Evolutionary conservation across 2,888 invertebrate species (phyloP), one percentile per base, ranked within the genome.

Genomic region (Agrochola lota): DNA sequence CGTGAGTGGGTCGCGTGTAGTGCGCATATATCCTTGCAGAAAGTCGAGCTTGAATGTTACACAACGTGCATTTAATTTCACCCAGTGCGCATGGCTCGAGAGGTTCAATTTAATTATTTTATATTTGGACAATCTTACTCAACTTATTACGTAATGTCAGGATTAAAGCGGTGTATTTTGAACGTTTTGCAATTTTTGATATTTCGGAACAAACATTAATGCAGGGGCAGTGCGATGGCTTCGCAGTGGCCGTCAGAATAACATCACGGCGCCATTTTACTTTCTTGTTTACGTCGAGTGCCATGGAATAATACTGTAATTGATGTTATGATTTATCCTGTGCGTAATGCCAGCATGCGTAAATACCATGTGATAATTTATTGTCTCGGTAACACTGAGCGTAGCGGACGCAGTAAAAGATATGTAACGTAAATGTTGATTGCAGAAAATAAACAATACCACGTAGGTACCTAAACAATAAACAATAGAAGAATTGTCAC

Each of bases 131-230:
- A 94, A 93, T 92, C 87, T 96, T 96, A 92, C 94, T 90, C 94
- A 96, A 96, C 90, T 83, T 73, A 85, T 96, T 96, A 95, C 93
- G 94, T 92, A 96, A 96, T 91, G 92, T 87, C 93, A 95, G 96
- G 96, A 96, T 94, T 93, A 95, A 94, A 92, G 90, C 91, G 89
- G 85, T 91, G 91, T 90, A 92, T 91, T 92, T 91, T 93, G 89
- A 91, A 90, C 83, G 90, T 96, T 95, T 96, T 94, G 96, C 94
- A 95, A 96, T 95, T 92, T 93, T 91, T 89, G 91, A 92, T 94
- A 93, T 94, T 94, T 93, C 92, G 91, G 93, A 92, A 93, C 91
- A 91, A 92, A 92, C 88, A 92, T 92, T 88, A 90, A 91, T 92
- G 92, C 92, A 93, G 91, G 91, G 88, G 69, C 67, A 70, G 82